phyloP scores from a whole-genome alignment of 2,113 vertebrate genomes.

The Ammodytes dubius region DNA sequence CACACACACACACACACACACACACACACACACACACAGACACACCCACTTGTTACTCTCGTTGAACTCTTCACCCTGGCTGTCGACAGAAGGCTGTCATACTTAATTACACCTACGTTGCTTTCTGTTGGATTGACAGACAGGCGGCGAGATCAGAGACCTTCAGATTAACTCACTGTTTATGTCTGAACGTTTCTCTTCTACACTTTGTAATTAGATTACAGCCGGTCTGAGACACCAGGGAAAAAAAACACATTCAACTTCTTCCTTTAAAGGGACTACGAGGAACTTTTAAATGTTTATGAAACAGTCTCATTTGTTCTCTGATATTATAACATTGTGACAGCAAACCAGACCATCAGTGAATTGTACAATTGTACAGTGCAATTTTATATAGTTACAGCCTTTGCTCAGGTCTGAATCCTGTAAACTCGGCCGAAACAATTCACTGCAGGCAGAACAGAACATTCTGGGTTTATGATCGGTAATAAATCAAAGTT shows the following conservation, averaged over 20 bases:
- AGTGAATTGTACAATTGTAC: too few relatives aligned
- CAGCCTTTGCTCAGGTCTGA: too few relatives aligned
- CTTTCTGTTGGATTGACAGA: constrained; percentile 74
- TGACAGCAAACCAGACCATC: too few relatives aligned
- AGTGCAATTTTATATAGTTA: too few relatives aligned
- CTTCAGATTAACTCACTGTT: constrained; percentile 63
- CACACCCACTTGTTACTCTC: constrained; percentile 20
- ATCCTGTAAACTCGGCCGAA: too few relatives aligned
- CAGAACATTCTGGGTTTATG: too few relatives aligned
- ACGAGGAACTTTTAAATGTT: too few relatives aligned
- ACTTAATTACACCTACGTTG: constrained; percentile 70
- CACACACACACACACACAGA: constrained; percentile 28
- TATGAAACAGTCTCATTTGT: too few relatives aligned
- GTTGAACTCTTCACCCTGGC: constrained; percentile 79
- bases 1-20: constrained; percentile 20
- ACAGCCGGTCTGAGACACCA: constrained; percentile 26
- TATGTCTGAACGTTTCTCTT: constrained; percentile 50
- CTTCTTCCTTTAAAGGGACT: not conserved
- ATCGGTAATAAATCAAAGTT: too few relatives aligned
- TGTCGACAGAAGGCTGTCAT: constrained; percentile 67
- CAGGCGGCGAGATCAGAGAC: constrained; percentile 74
- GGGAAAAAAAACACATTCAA: constrained; percentile 10
- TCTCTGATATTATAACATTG: too few relatives aligned
- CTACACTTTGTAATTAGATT: constrained; percentile 67
- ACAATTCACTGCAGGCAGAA: too few relatives aligned